phyloP scores from a whole-genome alignment of 2,113 vertebrate species.

The Chamaetylas fuelleborni region DNA sequence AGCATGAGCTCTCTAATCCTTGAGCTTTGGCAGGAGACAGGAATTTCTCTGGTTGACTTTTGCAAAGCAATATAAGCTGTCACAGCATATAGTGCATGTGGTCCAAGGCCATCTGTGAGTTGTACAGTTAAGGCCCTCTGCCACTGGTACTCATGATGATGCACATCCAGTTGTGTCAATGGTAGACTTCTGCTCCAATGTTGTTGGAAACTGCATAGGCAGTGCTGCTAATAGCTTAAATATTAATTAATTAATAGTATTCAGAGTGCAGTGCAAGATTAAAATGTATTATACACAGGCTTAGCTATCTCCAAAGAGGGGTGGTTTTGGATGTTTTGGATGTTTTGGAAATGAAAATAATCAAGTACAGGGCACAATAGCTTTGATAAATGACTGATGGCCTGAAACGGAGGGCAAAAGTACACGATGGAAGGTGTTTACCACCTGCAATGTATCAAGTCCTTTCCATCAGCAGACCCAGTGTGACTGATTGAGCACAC shows the following conservation, averaged over 20 bases:
- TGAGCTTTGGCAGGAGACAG: neutral
- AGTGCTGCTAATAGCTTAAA: neutral
- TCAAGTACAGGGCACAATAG: neutral
- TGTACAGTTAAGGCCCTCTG: neutral
- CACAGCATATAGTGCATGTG: neutral
- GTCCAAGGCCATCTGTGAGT: neutral
- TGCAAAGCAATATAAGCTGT: neutral
- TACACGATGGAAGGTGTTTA: neutral
- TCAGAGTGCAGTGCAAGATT: neutral
- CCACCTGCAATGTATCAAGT: neutral
- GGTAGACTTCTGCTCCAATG: neutral
- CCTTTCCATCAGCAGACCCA: neutral
- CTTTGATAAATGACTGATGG: neutral
- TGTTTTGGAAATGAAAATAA: neutral
- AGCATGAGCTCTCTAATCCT: neutral
- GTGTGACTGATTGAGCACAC: neutral
- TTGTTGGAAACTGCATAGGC: neutral
- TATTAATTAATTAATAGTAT: neutral
- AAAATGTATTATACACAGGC: neutral
- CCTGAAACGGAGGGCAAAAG: neutral
- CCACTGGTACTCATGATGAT: rapidly evolving
- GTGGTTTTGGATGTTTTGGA: neutral
- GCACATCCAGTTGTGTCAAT: neutral
- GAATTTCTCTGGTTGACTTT: neutral
- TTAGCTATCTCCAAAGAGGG: neutral